Evolutionary conservation across 2,113 vertebrate genomes (phyloP), one percentile per base, ranked within the genome.

Genomic region (Lophochroa leadbeateri): DNA sequence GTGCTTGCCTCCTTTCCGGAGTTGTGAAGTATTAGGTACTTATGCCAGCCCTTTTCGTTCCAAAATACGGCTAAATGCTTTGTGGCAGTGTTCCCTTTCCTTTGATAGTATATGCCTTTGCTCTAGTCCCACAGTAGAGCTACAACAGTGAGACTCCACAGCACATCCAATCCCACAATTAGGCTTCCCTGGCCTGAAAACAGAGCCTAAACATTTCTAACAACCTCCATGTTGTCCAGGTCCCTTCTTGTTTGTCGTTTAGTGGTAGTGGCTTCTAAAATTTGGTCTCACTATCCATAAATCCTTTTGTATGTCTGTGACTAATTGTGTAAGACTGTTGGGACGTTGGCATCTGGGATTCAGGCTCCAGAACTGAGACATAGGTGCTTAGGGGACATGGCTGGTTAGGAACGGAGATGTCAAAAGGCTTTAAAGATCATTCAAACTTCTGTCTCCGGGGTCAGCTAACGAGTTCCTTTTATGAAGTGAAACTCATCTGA

Each of bases 21-120:
- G 25, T 55, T 2, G 0, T 65, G 37, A 82, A 49, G 27, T 16
- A 24, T 39, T 57, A 74, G 10, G 7, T 61, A 31, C 41, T 25
- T 78, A 13, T 19, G 7, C 4, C 16, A 71, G 21, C 39, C 5
- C 5, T 55, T 82, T 83, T 65, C 44, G 13, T 93, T 80, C 49
- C n/a, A 70, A 53, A 80, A n/a, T 17, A 35, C 0, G 1, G 10
- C 9, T 46, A 33, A 72, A 33, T 41, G 7, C 57, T 80, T 79
- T 57, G 7, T 83, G 33, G 4, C 14, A 55, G 7, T 47, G 11
- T 53, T 88, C 9, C 23, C 14, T 43, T 83, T 24, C 25, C 21
- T 69, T 83, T 1, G 0, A 10, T 44, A 28, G 20, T 0, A 0
- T 57, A 5, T n/a, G 27, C 31, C 60, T 10, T 24, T 80, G 13